These are phyloP conservation scores for Tragopan temminckii DNA, from an alignment of 2,797 vertebrate species.

Conservation along the genomic window DNA sequence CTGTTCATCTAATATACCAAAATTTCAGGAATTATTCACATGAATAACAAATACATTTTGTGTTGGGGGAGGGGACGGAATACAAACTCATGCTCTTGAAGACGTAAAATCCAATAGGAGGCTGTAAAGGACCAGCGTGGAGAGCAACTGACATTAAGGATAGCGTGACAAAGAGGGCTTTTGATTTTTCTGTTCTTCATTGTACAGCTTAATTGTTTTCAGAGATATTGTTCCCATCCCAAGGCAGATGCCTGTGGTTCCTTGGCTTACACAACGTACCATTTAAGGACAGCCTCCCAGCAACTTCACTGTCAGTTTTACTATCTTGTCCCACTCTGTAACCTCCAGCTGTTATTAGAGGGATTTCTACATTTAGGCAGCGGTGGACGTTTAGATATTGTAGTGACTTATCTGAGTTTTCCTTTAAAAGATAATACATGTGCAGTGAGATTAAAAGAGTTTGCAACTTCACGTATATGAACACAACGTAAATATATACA, in stretches of 20 bases:
- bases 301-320: neutral
- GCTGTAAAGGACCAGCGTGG: neutral
- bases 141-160: neutral
- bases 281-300: neutral
- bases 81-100: neutral
- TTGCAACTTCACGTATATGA: neutral
- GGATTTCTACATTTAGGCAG: neutral
- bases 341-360: neutral
- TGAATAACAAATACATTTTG: neutral
- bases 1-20: neutral
- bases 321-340: neutral
- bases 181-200: neutral
- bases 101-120: neutral
- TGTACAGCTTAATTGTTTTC: neutral
- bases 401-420: neutral
- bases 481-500: rapidly evolving
- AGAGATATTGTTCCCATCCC: neutral
- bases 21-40: neutral
- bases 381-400: neutral
- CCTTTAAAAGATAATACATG: neutral
- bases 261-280: neutral
- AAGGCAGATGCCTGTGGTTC: neutral
- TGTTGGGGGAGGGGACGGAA: neutral
- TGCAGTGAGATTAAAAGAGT: neutral
- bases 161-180: neutral